These are phyloP conservation scores for Ceriagrion tenellum DNA, from an alignment of 2,888 invertebrate genomes.

Conservation along the genomic window DNA sequence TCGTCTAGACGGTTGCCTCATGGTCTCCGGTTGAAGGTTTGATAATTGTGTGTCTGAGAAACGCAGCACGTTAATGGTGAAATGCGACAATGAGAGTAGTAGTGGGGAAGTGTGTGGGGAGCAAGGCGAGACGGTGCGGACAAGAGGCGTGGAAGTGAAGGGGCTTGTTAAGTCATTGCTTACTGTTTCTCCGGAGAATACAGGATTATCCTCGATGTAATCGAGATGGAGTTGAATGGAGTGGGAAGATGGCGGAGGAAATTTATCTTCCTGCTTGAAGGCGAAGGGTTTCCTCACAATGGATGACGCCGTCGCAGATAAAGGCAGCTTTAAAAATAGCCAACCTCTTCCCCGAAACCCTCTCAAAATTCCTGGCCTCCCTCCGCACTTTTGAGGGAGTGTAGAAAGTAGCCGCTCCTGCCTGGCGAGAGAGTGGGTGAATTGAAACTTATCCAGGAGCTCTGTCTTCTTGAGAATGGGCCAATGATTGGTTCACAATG, in stretches of 20 bases:
- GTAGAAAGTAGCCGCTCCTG: background rate
- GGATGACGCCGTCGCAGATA: background rate
- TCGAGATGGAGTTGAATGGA: background rate
- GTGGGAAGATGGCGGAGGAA: background rate
- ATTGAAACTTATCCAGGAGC: background rate
- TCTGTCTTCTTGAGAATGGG: background rate
- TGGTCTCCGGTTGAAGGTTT: too few species aligned
- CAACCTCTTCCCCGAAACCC: background rate
- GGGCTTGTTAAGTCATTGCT: constrained; percentile 18
- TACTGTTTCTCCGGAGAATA: constrained; percentile 18
- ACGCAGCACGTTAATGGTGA: background rate
- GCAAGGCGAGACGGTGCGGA: background rate
- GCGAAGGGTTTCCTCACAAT: background rate
- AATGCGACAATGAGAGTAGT: background rate
- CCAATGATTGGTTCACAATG: too few species aligned
- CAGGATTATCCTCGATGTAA: background rate
- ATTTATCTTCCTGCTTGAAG: constrained; percentile 5
- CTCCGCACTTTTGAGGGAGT: background rate
- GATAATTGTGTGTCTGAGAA: background rate
- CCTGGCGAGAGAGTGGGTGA: background rate
- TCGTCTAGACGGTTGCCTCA: too few species aligned
- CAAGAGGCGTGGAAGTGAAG: background rate
- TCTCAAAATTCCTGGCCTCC: too few species aligned
- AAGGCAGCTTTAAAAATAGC: background rate
- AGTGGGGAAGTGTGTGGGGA: background rate